Evolutionary conservation across 2,113 vertebrate species (phyloP), one percentile per base, ranked within the genome.

Genomic region (Salvelinus fontinalis): DNA sequence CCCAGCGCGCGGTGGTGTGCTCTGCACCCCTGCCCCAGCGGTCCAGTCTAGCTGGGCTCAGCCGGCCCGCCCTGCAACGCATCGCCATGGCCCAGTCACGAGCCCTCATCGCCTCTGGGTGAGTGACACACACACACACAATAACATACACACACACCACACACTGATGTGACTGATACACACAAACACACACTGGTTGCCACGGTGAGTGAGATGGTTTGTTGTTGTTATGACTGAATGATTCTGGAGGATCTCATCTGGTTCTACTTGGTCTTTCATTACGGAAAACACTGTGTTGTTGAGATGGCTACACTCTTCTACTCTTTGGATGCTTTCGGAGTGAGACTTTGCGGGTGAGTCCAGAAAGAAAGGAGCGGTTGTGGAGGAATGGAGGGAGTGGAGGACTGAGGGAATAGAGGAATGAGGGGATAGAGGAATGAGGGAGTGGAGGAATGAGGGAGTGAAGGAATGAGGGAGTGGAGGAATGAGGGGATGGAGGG

Each of bases 21-120:
- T 93, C 95, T 16, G 94, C 95, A 22, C 91, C 78, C 11, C 87
- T 0, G 3, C 93, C 89, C 78, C 89, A 87, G 90, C 95, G 79
- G 79, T 91, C 94, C 1, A 93, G 94, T 81, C 90, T 97, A 13
- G 74, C 94, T 9, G 96, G 95, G 59, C 89, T 97, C 77, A 97
- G 95, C 84, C 91, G 93, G 54, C 94, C 93, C 74, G 95, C 92
- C 62, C 88, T 98, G 27, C 96, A 97, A 84, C 94, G 95, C 80
- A 94, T 98, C 24, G 97, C 97, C 49, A 95, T 97, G 59, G 96
- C 96, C 20, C 97, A 98, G 92, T 98, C 96, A 84, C 95, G 95
- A 18, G 95, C 96, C 2, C 95, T 98, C 80, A 96, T 98, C 1
- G 96, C 96, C 69, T 97, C 96, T 0, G 97, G 97, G 97, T 98